phyloP scores from a whole-genome alignment of 2,113 vertebrate species.

The Caranx melampygus region DNA sequence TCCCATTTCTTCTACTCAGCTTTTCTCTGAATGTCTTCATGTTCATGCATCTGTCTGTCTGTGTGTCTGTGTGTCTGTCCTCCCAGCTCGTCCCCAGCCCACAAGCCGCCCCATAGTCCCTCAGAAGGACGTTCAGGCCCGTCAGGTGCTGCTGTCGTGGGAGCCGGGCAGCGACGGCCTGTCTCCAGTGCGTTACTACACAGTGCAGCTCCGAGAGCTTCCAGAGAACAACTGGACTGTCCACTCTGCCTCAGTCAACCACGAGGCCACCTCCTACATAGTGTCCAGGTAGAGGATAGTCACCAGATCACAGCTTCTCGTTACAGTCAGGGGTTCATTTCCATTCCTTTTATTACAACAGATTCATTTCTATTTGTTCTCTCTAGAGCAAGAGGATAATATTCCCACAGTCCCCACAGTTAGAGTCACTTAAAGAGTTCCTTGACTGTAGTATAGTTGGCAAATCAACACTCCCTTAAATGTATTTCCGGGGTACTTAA shows the following conservation, averaged over 20 bases:
- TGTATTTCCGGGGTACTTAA: neutral
- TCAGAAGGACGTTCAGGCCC: conserved; percentile 84
- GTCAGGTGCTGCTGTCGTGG: conserved; percentile 93
- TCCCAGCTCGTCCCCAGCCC: conserved; percentile 84
- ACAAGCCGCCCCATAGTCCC: conserved; percentile 89
- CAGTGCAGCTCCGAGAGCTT: conserved; percentile 91
- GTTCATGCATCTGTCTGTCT: neutral
- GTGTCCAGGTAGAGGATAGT: conserved; percentile 88
- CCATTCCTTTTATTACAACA: neutral
- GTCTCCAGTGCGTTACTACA: conserved; percentile 96
- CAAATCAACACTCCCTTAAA: conserved; percentile 6
- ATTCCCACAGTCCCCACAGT: neutral
- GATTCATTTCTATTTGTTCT: neutral
- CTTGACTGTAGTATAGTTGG: neutral
- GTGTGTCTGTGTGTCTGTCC: neutral
- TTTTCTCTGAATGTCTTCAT: neutral
- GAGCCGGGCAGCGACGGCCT: conserved; percentile 96
- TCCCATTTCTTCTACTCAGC: neutral
- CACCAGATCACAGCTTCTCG: neutral
- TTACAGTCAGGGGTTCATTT: neutral
- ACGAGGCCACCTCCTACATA: conserved; percentile 87
- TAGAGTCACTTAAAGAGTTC: conserved; percentile 2
- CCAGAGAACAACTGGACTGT: conserved; percentile 89
- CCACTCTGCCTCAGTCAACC: conserved; percentile 89
- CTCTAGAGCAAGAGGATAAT: neutral